Evolutionary conservation across 2,113 vertebrate species (phyloP), one percentile per base, ranked within the genome.

Genomic region (Colius striatus): DNA sequence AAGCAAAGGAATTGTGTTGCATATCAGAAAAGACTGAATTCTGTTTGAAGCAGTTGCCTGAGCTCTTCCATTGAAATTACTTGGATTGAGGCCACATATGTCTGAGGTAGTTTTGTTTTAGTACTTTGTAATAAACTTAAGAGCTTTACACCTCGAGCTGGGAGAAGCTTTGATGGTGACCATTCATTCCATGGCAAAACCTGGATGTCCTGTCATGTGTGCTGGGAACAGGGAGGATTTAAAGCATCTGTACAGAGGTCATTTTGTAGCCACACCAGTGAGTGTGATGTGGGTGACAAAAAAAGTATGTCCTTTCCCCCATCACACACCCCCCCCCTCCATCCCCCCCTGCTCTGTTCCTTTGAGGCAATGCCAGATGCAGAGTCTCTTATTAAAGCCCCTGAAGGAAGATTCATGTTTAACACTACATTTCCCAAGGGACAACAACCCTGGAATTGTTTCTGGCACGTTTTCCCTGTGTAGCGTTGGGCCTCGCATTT

Each of bases 381-480:
- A 71, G 61, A 87, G 62, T 38, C 89, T 95, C 79, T 93, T 77
- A 48, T 54, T 93, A 70, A 86, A 93, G 53, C 61, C 41, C 30
- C 87, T 81, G 8, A 4, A 43, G 72, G 74, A 87, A 65, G 89
- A 58, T 87, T 92, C 29, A 3, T 5, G 41, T 62, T 78, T 86
- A 93, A 73, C 9, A 20, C 66, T 41, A 48, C 47, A 5, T 86
- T 96, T 95, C 91, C 83, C 11, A 0, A 11, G 67, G 77, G 81
- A 90, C 89, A 60, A 66, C 76, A 93, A 18, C n/a, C 18, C 84
- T 95, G 92, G 54, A 41, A 53, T 95, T 94, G 65, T 92, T 97
- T 21, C 79, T 58, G 86, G n/a, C n/a, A 36, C 47, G 80, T 91
- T 75, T 95, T 93, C 87, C 81, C 80, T 89, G 67, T 10, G 2